Conservation (phyloP, 2,113 vertebrate species). For the Tautogolabrus adspersus region DNA sequence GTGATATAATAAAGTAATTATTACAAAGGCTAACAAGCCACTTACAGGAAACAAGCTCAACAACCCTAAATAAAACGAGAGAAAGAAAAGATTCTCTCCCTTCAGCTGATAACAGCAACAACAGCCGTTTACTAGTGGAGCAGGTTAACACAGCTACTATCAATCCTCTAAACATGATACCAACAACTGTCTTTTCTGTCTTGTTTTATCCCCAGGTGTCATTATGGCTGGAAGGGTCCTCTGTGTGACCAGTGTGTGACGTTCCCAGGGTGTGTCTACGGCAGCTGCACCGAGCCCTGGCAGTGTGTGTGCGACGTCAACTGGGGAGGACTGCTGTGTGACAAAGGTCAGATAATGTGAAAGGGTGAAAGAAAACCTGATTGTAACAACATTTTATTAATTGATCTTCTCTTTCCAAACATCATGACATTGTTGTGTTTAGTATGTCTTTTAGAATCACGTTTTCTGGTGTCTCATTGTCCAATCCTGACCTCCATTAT, state of each 20-base stretch:
- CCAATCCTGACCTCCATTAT: neutral
- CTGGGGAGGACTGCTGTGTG: constrained; percentile 88
- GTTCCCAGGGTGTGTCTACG: constrained; percentile 86
- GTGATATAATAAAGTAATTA: neutral
- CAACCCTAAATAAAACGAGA: no score
- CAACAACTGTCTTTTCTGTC: neutral
- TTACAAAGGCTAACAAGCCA: no score
- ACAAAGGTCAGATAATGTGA: constrained; percentile 82
- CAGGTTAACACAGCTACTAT: neutral
- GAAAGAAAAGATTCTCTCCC: no score
- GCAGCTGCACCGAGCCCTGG: constrained; percentile 86
- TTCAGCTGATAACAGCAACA: neutral
- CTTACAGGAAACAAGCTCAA: no score
- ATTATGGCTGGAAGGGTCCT: constrained; percentile 85
- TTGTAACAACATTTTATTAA: neutral
- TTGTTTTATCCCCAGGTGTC: constrained; percentile 77
- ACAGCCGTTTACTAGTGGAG: neutral
- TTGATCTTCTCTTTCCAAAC: constrained; percentile 1
- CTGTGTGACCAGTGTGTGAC: constrained; percentile 85
- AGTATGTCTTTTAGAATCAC: neutral
- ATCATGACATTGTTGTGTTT: no score
- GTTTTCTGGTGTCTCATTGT: no score
- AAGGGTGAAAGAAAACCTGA: constrained; percentile 1
- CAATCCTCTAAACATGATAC: neutral
- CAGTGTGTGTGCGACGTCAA: constrained; percentile 88